phyloP scores from a whole-genome alignment of 1,140 invertebrate genomes.

The Drosophila triauraria region DNA sequence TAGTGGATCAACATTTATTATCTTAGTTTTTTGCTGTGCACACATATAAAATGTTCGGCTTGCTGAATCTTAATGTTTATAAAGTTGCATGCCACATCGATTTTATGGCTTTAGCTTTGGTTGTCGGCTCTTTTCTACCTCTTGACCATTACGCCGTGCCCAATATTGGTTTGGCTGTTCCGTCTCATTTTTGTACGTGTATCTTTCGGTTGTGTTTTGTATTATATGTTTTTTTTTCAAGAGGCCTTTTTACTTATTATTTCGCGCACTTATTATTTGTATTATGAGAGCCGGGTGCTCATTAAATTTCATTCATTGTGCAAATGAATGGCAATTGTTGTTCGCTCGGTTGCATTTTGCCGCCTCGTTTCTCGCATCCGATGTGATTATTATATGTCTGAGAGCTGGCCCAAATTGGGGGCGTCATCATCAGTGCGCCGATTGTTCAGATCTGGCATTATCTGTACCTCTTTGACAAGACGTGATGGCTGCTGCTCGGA shows the following conservation, averaged over 20 bases:
- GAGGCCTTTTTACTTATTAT: conserved; percentile 46
- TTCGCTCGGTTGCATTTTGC: conserved; percentile 40
- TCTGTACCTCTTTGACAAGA: conserved; percentile 20
- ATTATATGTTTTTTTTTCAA: conserved; percentile 10
- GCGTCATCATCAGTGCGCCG: conserved; percentile 33
- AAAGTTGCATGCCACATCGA: conserved; percentile 34
- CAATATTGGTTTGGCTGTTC: conserved; percentile 3
- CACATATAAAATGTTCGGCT: background rate
- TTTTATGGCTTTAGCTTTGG: conserved; percentile 23
- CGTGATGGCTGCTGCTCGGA: conserved; percentile 21
- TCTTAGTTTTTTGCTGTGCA: background rate
- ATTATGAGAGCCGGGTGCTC: conserved; percentile 47
- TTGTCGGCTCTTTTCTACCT: conserved; percentile 4
- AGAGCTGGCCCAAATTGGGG: conserved; percentile 41
- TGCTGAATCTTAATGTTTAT: background rate
- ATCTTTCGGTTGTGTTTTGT: conserved; percentile 7
- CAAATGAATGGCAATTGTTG: conserved; percentile 76
- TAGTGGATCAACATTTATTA: background rate
- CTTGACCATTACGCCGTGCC: conserved; percentile 12
- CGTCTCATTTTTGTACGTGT: conserved; percentile 3
- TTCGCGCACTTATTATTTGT: conserved; percentile 52
- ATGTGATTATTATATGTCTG: conserved; percentile 31
- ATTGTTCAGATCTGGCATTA: conserved; percentile 25
- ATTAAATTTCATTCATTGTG: conserved; percentile 72
- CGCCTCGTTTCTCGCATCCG: conserved; percentile 46